Base-by-base conservation (phyloP, 2,797 vertebrate genomes). In the Lophotriccus pileatus region DNA sequence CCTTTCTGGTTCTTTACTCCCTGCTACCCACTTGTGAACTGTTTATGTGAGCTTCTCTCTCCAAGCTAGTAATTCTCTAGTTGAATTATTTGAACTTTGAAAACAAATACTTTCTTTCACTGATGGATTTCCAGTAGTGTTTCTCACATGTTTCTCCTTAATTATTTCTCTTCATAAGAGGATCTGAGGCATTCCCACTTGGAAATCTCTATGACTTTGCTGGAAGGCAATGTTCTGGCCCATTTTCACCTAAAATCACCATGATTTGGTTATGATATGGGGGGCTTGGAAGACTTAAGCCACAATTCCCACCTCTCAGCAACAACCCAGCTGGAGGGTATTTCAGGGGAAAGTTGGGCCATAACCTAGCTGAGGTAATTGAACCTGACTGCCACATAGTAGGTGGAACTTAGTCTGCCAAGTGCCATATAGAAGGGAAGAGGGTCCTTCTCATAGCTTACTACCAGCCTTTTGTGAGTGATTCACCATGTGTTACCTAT, bases 51-150 rank as follows among this genome's bases (percentile, higher is more conserved):
- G 27, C 24, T 63, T 27, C 58, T 80, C 60, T 95, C 75, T 66
- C 56, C 72, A 77, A 72, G 50, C 34, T 88, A 39, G 52, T 63
- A 60, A 59, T 88, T 77, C 63, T 81, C 63, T 50, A 55, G 50
- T 18, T 89, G 59, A 93, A 78, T 88, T 72, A 78, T 84, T 84
- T 76, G 13, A 81, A 62, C 76, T 88, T 78, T 25, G 68, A 81
- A 91, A 93, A 90, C 58, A 90, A 90, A 88, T 86, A 44, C 8
- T 85, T 87, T 87, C 50, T 91, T 94, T 83, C 66, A 72, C 43
- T 73, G 80, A 84, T 81, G 39, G 62, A 75, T 93, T 94, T 93
- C 64, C 62, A 92, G 66, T 50, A 68, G 53, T 55, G 36, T 89
- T 89, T 94, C 50, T 91, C 39, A 74, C 49, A 37, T 32, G 12